Evolutionary conservation across 2,888 invertebrate species (phyloP), one percentile per base, ranked within the genome.

Genomic region (Empis livida): DNA sequence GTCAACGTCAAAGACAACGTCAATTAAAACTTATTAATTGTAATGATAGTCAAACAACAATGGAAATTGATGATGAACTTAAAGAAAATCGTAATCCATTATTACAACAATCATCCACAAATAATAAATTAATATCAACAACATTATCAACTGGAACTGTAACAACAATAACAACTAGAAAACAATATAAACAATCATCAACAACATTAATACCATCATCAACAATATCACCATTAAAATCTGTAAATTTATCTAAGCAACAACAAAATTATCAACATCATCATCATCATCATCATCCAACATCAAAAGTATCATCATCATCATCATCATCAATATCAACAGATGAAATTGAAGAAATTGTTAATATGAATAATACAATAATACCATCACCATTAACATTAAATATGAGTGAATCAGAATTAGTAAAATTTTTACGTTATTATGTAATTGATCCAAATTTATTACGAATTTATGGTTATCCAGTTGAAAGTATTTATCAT

Each of bases 381-480:
- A 3, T 14, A 27, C n/a, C 27, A 27, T 27, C 20, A 41, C 13
- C 27, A 41, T 23, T 27, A 27, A 14, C 20, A 41, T 20, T 14
- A 27, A 67, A 71, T 11, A 55, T 77, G 31, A 60, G 63, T 8
- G 77, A 81, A 56, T 67, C 67, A 16, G 73, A 76, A 52, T 61
- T 86, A 56, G 74, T 70, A 41, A 66, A 71, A 43, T 72, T 77
- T 40, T 67, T 88, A 43, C 73, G 73, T 2, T 73, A 74, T 47
- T 82, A 84, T 64, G 61, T 80, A 16, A 71, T 87, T 43, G 74
- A 75, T 20, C 71, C 72, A 9, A 75, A 78, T 54, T 73, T 80
- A 50, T 71, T 85, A 65, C 71, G 78, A 55, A 73, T 75, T 11
- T 72, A 81, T 53, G 87, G 88, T 2, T 88, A 80, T 59, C 88